Evolutionary conservation across 2,888 invertebrate genomes (phyloP).

Genomic region (Calliphora vomitoria): DNA sequence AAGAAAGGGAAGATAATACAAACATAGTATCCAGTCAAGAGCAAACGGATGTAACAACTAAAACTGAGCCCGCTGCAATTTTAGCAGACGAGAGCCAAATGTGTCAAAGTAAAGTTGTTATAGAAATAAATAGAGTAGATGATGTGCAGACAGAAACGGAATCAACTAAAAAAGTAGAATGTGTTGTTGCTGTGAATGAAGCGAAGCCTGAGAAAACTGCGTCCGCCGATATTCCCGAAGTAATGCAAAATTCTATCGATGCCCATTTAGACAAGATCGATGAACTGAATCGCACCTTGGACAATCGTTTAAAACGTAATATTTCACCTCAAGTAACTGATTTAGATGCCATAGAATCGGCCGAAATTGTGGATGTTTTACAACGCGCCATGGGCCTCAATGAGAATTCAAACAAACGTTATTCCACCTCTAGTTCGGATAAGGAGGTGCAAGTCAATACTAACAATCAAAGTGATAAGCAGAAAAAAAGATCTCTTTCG

Average conservation of each 20-base stretch:
- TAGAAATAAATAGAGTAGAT: slow-evolving; percentile 65
- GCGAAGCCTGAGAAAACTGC: slow-evolving; percentile 35
- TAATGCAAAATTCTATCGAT: slow-evolving; percentile 82
- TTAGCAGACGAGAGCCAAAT: slow-evolving; percentile 52
- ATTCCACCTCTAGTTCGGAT: slow-evolving; percentile 82
- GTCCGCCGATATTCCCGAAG: slow-evolving; percentile 65
- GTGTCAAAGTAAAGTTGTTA: slow-evolving; percentile 75
- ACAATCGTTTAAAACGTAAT: slow-evolving; percentile 82
- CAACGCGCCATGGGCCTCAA: slow-evolving; percentile 70
- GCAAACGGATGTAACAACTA: neutral
- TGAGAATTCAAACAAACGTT: slow-evolving; percentile 77
- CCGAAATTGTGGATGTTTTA: slow-evolving; percentile 70
- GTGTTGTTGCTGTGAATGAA: neutral
- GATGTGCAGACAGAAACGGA: slow-evolving; percentile 6
- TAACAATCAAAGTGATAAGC: slow-evolving; percentile 64
- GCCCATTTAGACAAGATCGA: slow-evolving; percentile 83
- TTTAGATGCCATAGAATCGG: slow-evolving; percentile 80
- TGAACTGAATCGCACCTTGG: slow-evolving; percentile 82
- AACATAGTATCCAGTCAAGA: neutral
- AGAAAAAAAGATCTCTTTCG: slow-evolving; percentile 83
- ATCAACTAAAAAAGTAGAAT: neutral
- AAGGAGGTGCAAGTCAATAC: slow-evolving; percentile 77
- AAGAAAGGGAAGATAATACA: slow-evolving; percentile 44
- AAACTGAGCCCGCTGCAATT: neutral
- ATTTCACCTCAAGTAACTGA: slow-evolving; percentile 78